These are phyloP conservation scores for Procambarus virginalis DNA, from an alignment of 1,140 invertebrate genomes.

Conservation along the genomic window DNA sequence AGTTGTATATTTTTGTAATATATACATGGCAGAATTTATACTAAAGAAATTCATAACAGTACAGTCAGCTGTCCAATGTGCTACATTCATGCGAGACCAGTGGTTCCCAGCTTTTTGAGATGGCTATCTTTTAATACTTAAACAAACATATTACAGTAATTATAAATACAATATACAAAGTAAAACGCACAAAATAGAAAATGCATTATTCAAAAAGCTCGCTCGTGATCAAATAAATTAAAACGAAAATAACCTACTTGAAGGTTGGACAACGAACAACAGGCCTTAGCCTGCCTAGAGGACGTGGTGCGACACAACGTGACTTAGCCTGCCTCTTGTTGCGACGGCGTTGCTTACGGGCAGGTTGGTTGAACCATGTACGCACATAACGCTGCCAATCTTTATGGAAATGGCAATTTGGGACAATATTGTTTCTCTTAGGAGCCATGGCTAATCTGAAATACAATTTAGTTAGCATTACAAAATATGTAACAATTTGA, in stretches of 20 bases:
- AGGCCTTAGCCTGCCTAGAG: slow-evolving; percentile 90
- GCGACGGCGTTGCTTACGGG: slow-evolving; percentile 91
- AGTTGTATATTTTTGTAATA: too few relatives aligned
- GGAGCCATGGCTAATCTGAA: slow-evolving; percentile 76
- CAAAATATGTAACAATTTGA: neutral
- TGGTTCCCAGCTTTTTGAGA: too few relatives aligned
- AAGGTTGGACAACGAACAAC: slow-evolving; percentile 95
- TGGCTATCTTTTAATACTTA: too few relatives aligned
- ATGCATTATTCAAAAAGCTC: too few relatives aligned
- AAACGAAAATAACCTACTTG: slow-evolving; percentile 71
- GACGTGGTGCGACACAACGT: slow-evolving; percentile 90
- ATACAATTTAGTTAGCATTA: neutral
- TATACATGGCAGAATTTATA: too few relatives aligned
- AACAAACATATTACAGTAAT: too few relatives aligned
- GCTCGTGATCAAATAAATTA: neutral
- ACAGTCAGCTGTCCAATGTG: too few relatives aligned
- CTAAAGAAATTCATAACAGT: too few relatives aligned
- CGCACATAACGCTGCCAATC: slow-evolving; percentile 99
- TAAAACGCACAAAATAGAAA: too few relatives aligned
- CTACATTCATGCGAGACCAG: too few relatives aligned
- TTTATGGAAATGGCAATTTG: slow-evolving; percentile 99
- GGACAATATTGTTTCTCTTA: slow-evolving; percentile 99
- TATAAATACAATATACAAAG: too few relatives aligned
- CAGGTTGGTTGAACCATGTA: slow-evolving; percentile 99
- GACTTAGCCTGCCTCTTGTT: slow-evolving; percentile 94